These are phyloP conservation scores for Panthera leo DNA, from an alignment of 2,113 vertebrate genomes.

Conservation along the genomic window DNA sequence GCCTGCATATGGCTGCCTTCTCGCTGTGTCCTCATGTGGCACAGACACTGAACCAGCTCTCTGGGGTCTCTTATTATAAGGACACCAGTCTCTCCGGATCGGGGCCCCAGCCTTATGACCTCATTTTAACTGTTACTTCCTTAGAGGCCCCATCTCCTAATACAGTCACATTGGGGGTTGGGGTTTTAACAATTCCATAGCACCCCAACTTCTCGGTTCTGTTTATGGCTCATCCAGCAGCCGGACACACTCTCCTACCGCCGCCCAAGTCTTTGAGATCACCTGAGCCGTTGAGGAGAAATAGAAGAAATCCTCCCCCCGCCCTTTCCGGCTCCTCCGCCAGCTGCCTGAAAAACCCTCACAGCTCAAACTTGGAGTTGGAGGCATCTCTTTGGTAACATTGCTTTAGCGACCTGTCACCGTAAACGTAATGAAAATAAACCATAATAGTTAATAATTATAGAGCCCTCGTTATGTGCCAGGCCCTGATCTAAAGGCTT, in stretches of 20 bases:
- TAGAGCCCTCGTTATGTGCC: background rate
- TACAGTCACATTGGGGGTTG: background rate
- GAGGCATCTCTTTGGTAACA: background rate
- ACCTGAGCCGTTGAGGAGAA: background rate
- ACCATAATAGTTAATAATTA: background rate
- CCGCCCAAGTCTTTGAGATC: background rate
- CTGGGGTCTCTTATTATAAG: background rate
- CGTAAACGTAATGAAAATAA: background rate
- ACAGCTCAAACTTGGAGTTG: background rate
- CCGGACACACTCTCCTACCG: background rate
- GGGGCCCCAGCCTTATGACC: background rate
- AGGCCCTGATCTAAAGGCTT: background rate
- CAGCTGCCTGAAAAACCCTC: background rate
- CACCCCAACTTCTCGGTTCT: background rate
- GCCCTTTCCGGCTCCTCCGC: background rate
- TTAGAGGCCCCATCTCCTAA: background rate
- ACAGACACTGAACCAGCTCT: background rate
- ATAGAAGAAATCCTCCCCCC: background rate
- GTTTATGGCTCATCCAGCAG: background rate
- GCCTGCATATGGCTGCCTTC: background rate
- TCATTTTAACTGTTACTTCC: background rate
- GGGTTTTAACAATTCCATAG: background rate
- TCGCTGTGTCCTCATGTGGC: background rate
- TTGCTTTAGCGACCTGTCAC: background rate
- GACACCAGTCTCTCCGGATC: background rate